These are phyloP conservation scores for Gallinago paraguaiae DNA, from an alignment of 2,113 vertebrate genomes.

Conservation along the genomic window DNA sequence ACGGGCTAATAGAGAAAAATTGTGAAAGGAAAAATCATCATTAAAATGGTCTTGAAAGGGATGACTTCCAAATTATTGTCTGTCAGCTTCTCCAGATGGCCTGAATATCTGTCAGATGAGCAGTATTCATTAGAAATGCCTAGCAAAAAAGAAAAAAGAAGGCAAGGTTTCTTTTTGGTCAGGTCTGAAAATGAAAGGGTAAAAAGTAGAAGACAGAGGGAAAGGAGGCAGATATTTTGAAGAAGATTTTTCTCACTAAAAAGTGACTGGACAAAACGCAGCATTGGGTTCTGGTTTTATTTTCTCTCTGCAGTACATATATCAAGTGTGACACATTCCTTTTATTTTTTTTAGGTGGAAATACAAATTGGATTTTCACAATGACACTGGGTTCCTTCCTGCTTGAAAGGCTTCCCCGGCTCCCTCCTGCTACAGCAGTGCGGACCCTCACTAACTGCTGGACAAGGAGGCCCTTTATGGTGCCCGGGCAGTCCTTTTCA, in stretches of 20 bases:
- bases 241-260: not conserved
- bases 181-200: not conserved
- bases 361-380: not conserved
- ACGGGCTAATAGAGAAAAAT: slow-evolving; percentile 49
- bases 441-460: not conserved
- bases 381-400: not conserved
- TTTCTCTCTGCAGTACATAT: not conserved
- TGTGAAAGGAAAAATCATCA: slow-evolving; percentile 56
- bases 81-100: slow-evolving; percentile 71
- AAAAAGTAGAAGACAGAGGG: not conserved
- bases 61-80: slow-evolving; percentile 67
- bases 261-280: not conserved
- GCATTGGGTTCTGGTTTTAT: not conserved
- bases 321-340: not conserved
- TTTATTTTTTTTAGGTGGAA: not conserved
- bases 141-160: not conserved
- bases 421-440: not conserved
- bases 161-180: not conserved
- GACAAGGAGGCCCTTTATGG: not conserved
- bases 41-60: slow-evolving; percentile 56
- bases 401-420: not conserved
- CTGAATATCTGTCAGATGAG: slow-evolving; percentile 55
- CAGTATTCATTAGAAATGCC: slow-evolving; percentile 28
- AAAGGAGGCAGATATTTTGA: not conserved
- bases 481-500: not conserved